A percentile compares a stretch with the other conserved stretches of the same genome.
Conservation (phyloP, 2,113 vertebrate species). For the Phycodurus eques region DNA sequence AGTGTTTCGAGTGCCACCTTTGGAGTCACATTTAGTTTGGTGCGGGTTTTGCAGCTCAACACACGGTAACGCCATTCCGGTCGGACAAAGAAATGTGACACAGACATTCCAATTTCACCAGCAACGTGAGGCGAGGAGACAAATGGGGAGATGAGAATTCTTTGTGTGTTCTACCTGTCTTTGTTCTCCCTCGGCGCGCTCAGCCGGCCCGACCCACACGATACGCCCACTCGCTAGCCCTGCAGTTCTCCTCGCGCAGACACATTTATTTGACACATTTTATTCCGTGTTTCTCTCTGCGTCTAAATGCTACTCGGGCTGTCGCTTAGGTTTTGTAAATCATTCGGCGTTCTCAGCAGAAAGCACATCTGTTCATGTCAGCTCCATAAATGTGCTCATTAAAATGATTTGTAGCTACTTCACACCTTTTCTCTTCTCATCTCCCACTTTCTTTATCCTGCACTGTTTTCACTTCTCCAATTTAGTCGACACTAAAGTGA, state of each 20-base stretch:
- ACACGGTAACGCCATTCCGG: slow-evolving; percentile 5
- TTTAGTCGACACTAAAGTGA: not conserved
- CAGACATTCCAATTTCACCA: slow-evolving; percentile 33
- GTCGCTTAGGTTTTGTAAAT: slow-evolving; percentile 26
- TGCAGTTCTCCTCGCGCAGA: slow-evolving; percentile 50
- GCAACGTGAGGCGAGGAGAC: slow-evolving; percentile 26
- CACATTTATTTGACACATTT: slow-evolving; percentile 50
- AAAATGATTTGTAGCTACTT: slow-evolving; percentile 25
- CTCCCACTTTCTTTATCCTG: slow-evolving; percentile 13
- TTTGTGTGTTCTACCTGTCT: slow-evolving; percentile 61
- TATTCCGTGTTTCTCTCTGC: slow-evolving; percentile 16
- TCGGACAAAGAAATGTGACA: not conserved
- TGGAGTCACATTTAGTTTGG: slow-evolving; percentile 27
- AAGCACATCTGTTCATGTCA: slow-evolving; percentile 15
- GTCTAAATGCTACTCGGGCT: slow-evolving; percentile 36
- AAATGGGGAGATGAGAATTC: slow-evolving; percentile 50
- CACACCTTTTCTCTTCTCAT: slow-evolving; percentile 6
- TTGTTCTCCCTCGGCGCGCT: slow-evolving; percentile 47
- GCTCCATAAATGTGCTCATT: not conserved
- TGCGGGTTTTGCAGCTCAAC: slow-evolving; percentile 5
- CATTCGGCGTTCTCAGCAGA: slow-evolving; percentile 7
- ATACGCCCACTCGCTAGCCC: slow-evolving; percentile 54
- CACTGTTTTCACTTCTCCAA: no score
- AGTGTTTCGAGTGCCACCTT: slow-evolving; percentile 30
- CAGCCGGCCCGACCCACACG: slow-evolving; percentile 57